Evolutionary conservation across 2,888 invertebrate species (phyloP), one percentile per base, ranked within the genome.

Genomic region (Clunio marinus): DNA sequence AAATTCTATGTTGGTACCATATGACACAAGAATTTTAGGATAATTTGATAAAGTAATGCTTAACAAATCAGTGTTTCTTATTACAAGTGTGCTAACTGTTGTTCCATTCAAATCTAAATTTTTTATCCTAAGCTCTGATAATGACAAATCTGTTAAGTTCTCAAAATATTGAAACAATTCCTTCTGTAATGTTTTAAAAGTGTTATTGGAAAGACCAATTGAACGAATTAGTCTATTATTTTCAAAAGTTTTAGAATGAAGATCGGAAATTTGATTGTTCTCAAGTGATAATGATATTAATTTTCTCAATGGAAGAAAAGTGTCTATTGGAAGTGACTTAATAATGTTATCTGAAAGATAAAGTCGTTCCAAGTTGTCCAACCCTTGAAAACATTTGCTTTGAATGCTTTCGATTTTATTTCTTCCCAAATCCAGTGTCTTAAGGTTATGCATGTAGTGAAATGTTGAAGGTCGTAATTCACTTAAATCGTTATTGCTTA

Each of bases 21-120:
- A 63, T 2, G 63, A 63, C 10, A 63, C 63, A 7, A 63, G 27
- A 25, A 63, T 63, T 45, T 63, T 63, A 5, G 63, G 63, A 25
- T 45, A 63, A 13, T 63, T 63, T 8, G 25, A 63, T 1, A 63
- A 17, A 22, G 63, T 63, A 10, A 63, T 10, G 13, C 25, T 63
- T 2, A 22, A n/a, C 17, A 63, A 24, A 15, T 63, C 63, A 1
- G 63, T 63, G 10, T 63, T 63, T n/a, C 63, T 41, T 35, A 63
- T 27, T 1, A 63, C 63, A 2, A 63, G 17, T 2, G 63, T 63
- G 24, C 25, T 24, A 4, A 63, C 17, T 7, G 63, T 15, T 10
- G 63, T 63, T n/a, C 63, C 63, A 24, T 63, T 63, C 1, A 63
- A 22, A n/a, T 63, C 25, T 5, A 63, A 17, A 1, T n/a, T 15